Conservation (phyloP, 2,113 vertebrate species). For the Etia nguti region DNA sequence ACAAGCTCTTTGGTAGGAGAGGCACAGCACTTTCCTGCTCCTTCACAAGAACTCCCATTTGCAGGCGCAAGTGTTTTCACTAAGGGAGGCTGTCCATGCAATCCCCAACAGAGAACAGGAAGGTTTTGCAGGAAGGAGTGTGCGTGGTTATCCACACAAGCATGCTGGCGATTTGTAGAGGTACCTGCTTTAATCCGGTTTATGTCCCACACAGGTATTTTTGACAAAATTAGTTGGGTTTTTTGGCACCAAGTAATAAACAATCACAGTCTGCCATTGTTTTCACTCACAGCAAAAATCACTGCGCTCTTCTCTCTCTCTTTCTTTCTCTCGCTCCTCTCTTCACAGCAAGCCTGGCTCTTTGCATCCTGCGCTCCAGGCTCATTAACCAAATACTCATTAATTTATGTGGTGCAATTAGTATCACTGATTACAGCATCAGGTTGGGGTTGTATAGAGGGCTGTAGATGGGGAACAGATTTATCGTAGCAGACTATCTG, state of each 20-base stretch:
- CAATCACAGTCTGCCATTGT: neutral
- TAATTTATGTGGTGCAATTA: conserved; percentile 57
- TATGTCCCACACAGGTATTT: neutral
- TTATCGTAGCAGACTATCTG: neutral
- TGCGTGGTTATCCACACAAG: neutral
- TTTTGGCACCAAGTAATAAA: conserved; percentile 1
- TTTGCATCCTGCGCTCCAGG: conserved; percentile 29
- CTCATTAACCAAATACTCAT: conserved; percentile 58
- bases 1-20: neutral
- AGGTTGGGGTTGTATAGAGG: neutral
- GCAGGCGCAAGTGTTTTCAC: neutral
- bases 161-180: neutral
- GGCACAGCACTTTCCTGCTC: neutral
- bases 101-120: neutral
- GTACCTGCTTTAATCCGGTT: neutral
- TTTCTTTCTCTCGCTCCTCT: neutral
- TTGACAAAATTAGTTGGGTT: neutral
- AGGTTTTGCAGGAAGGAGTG: neutral
- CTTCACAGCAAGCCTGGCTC: conserved; percentile 17
- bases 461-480: neutral
- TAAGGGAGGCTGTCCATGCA: neutral
- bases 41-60: neutral
- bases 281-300: neutral
- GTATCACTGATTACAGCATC: conserved; percentile 3
- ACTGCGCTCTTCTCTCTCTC: neutral